phyloP scores from a whole-genome alignment of 2,797 vertebrate species.

The Pterois miles region DNA sequence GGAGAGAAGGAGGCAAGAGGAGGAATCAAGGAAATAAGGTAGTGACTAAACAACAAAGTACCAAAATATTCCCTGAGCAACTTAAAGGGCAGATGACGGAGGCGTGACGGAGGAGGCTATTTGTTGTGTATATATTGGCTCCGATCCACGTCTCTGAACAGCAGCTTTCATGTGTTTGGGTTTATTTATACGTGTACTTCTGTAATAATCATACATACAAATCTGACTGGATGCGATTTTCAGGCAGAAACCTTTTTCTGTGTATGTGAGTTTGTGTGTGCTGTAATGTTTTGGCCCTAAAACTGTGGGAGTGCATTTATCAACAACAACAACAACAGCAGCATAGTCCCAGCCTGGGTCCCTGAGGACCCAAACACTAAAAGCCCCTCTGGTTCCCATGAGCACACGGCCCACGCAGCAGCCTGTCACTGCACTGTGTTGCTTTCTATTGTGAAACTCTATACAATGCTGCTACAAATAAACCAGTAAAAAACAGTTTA shows the following conservation, averaged over 20 bases:
- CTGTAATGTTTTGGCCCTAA: slow-evolving; percentile 50
- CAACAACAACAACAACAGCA: slow-evolving; percentile 51
- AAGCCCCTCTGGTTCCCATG: slow-evolving; percentile 67
- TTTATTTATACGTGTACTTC: neutral
- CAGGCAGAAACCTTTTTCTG: neutral
- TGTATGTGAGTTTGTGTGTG: neutral
- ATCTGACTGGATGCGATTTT: neutral
- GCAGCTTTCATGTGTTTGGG: slow-evolving; percentile 1
- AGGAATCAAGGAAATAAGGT: slow-evolving; percentile 3
- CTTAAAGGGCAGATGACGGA: slow-evolving; percentile 1
- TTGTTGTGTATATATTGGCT: slow-evolving; percentile 21
- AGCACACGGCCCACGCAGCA: slow-evolving; percentile 34
- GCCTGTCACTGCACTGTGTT: slow-evolving; percentile 37
- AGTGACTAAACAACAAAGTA: slow-evolving; percentile 1
- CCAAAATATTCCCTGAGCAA: slow-evolving; percentile 25
- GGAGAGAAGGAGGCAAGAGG: neutral
- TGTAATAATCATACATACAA: neutral
- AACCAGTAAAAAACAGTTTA: slow-evolving; percentile 59
- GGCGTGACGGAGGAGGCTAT: neutral
- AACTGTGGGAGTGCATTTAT: slow-evolving; percentile 59
- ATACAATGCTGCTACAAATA: slow-evolving; percentile 66
- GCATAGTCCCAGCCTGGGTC: slow-evolving; percentile 29
- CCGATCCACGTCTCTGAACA: slow-evolving; percentile 11
- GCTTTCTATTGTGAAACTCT: slow-evolving; percentile 61
- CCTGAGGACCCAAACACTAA: slow-evolving; percentile 42